Evolutionary conservation across 2,797 vertebrate genomes (phyloP), one percentile per base, ranked within the genome.

Genomic region (Catamblyrhynchus diadema): DNA sequence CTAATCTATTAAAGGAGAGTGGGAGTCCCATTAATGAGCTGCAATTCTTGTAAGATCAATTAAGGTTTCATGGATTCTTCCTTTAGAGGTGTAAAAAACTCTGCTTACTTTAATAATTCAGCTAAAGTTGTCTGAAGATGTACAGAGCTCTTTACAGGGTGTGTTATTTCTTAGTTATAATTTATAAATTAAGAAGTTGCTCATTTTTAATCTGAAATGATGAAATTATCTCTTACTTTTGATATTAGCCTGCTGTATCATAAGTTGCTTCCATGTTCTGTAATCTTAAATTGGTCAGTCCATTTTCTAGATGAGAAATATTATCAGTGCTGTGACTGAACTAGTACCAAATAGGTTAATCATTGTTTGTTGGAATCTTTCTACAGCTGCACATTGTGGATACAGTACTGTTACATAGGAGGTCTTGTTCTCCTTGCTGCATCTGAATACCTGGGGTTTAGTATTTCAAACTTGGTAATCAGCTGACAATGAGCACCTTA

Each of bases 401-500:
- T 91, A 73, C 91, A 96, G 23, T 93, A 42, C 44, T 84, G 54
- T 92, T 97, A 60, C 94, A 88, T 91, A 93, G 93, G 70, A 96
- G 53, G 93, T 96, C 95, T 97, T 97, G 90, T 97, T 97, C 93
- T 89, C 84, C 60, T 56, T 94, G 89, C 85, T 81, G 72, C 94
- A 69, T 93, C 89, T 88, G 95, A 95, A 97, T 97, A 93, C 87
- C 88, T 95, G 66, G 85, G 94, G 96, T 97, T 94, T 98, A 96
- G 95, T 96, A 61, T 98, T 98, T 98, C 96, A 95, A 80, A 90
- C 87, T 94, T 96, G 81, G 96, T 97, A 93, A 96, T 90, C 82
- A 86, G 71, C 54, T 92, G 81, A 98, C 95, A 98, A 82, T 97
- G 91, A 88, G 45, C 14, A 81, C 93, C 96, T 98, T 98, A 97